These are phyloP conservation scores for Hololepta plana DNA, from an alignment of 2,888 invertebrate genomes.

Conservation along the genomic window DNA sequence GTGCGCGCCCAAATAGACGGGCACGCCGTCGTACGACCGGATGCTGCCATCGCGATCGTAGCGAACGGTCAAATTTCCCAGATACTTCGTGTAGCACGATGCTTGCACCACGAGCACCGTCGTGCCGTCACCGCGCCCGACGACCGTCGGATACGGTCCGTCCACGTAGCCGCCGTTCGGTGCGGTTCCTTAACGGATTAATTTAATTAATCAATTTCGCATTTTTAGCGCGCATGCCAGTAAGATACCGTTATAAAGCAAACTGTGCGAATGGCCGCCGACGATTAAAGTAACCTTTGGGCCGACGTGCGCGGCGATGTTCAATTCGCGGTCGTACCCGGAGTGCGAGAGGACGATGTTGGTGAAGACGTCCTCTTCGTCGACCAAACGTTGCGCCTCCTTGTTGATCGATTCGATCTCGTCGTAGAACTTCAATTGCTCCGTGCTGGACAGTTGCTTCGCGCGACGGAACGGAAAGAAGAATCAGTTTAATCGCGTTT, in stretches of 20 bases:
- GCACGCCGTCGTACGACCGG: slow-evolving; percentile 44
- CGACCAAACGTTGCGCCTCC: slow-evolving; percentile 43
- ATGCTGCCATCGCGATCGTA: slow-evolving; percentile 52
- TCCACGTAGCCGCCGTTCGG: slow-evolving; percentile 34
- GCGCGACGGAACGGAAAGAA: not conserved
- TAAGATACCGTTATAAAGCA: slow-evolving; percentile 51
- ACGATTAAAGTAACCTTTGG: slow-evolving; percentile 62
- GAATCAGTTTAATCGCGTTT: slow-evolving; percentile 2
- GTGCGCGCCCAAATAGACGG: slow-evolving; percentile 48
- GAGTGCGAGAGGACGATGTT: slow-evolving; percentile 73
- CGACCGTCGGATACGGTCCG: slow-evolving; percentile 54
- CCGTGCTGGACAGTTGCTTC: slow-evolving; percentile 51
- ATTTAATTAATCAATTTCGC: not conserved
- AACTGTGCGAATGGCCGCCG: slow-evolving; percentile 71
- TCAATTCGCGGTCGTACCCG: slow-evolving; percentile 48
- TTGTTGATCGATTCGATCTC: slow-evolving; percentile 46
- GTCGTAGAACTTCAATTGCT: slow-evolving; percentile 46
- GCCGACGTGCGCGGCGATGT: slow-evolving; percentile 44
- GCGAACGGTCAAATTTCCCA: slow-evolving; percentile 55
- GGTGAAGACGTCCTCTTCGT: slow-evolving; percentile 46
- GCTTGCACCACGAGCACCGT: slow-evolving; percentile 53
- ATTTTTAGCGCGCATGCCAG: not conserved
- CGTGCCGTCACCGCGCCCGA: slow-evolving; percentile 34
- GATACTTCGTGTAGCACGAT: slow-evolving; percentile 52
- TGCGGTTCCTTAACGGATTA: slow-evolving; percentile 7